Evolutionary conservation across 2,888 invertebrate species (phyloP), one percentile per base, ranked within the genome.

Genomic region (Masnerella sp.): DNA sequence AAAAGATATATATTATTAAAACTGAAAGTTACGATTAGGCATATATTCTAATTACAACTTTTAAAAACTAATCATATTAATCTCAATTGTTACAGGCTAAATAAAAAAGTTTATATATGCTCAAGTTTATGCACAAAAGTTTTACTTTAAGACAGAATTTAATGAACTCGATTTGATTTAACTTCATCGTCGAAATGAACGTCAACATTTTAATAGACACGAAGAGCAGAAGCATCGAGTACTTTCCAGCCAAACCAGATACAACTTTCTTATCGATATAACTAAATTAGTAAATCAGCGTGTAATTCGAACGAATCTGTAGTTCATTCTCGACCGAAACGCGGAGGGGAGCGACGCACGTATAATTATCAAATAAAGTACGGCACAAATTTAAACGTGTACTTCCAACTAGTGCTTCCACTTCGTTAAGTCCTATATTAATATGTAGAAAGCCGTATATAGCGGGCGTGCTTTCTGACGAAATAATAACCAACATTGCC

Each of bases 341-440:
- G 9, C 34, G 22, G 17, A 22, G 40, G 61, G 28, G 30, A 49
- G 5, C 34, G 30, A 51, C 40, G 30, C 40, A 40, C 17, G 34
- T 49, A 38, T 51, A 62, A 62, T 62, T 62, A 62, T 43, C 25
- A 62, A 52, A 64, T 64, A 64, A 51, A 62, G 12, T 62, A 38
- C 22, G 5, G 20, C 51, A 34, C 62, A 34, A 28, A 52, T 64
- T 64, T 36, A 64, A 64, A 64, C 34, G 28, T 28, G 34, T 40
- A 64, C 36, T 52, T 25, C n/a, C 18, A 45, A 64, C 52, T 45
- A 45, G 52, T 52, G 43, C 52, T 43, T 52, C 52, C 15, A 64
- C 64, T 64, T 64, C 52, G 52, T 52, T 64, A 36, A 51, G 25
- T 25, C 43, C 11, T 12, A 36, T 52, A 52, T 52, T 64, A 64